Evolutionary conservation across 1,140 invertebrate genomes (phyloP), one percentile per base, ranked within the genome.

Genomic region (Sycophaga agraensis): DNA sequence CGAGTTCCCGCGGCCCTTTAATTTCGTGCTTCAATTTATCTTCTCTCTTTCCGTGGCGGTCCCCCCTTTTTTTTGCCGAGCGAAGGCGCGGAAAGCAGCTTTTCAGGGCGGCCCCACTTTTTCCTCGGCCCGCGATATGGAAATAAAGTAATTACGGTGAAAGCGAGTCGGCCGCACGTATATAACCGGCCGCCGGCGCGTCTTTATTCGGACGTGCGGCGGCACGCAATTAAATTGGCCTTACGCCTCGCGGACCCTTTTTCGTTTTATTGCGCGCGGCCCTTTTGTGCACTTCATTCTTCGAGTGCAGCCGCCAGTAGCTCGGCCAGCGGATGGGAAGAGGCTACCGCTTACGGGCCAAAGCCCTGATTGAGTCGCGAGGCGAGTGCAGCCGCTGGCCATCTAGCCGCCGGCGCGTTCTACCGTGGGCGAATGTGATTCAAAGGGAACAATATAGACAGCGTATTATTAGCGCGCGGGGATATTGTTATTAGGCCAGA

Each of bases 131-230:
- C 11, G 46, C 28, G 45, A 64, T 64, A 67, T 63, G 59, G 56
- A 67, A 67, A 67, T 67, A 67, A 67, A 67, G 63, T 65, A 67
- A 67, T 67, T 67, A 67, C 53, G 37, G 26, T 39, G 26, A 51
- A 55, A 67, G 49, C 49, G 37, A 55, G 22, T 14, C 28, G 2
- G 19, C 42, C 6, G 26, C 24, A n/a, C 5, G 35, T 39, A 19
- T 31, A n/a, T 22, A 45, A n/a, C n/a, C 12, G n/a, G 34, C 58
- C 19, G 19, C 39, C 24, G 50, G 16, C 56, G 24, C 22, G 19
- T 59, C 45, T 46, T 63, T 48, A 56, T 61, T 61, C 39, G 43
- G 24, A 35, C 24, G 46, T 40, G 16, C 42, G 58, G 28, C 58
- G 53, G 37, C 46, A 35, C 45, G 55, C 50, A 64, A 64, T 67